Evolutionary conservation across 1,140 invertebrate genomes (phyloP), one percentile per base, ranked within the genome.

Genomic region (Eumaeus atala): DNA sequence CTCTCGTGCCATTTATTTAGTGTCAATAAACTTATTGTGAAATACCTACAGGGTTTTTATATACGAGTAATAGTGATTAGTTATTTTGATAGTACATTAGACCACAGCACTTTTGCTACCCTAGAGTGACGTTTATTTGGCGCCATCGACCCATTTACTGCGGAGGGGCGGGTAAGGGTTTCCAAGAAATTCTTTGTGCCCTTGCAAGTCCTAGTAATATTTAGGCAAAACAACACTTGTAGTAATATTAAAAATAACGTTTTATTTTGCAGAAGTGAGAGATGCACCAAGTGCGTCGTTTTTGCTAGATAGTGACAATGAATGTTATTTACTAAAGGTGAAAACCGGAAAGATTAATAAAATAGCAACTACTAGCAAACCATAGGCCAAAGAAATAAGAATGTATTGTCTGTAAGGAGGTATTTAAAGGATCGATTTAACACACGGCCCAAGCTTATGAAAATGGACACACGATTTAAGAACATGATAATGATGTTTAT

Each of bases 141-240:
- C 81, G 83, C 83, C 83, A 86, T 86, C 83, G 83, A 84, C 83
- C 83, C 81, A 84, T 78, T 80, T 84, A 81, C 77, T 72, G 68
- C 70, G 65, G 70, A 67, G 76, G 70, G 72, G 75, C 76, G 76
- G 72, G 74, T 72, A 80, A 66, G 66, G 59, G 70, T 65, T 62
- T 77, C 62, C 66, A 70, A 67, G 57, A 74, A 69, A 77, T 77
- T 77, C 73, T 82, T 76, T 77, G 72, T 78, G 67, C 62, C 67
- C 66, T 75, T 71, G 62, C 70, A 72, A 73, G 71, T 77, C 71
- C 59, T 74, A 73, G 61, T 70, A 72, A 73, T 70, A 72, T 71
- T 70, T 60, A 58, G 71, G 59, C 56, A 72, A 77, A 79, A 76
- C 70, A 81, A 72, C 66, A 66, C 66, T n/a, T n/a, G 72, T 74